phyloP scores from a whole-genome alignment of 92 coral and sea anemone species.

The Zoanthus solanderi region DNA sequence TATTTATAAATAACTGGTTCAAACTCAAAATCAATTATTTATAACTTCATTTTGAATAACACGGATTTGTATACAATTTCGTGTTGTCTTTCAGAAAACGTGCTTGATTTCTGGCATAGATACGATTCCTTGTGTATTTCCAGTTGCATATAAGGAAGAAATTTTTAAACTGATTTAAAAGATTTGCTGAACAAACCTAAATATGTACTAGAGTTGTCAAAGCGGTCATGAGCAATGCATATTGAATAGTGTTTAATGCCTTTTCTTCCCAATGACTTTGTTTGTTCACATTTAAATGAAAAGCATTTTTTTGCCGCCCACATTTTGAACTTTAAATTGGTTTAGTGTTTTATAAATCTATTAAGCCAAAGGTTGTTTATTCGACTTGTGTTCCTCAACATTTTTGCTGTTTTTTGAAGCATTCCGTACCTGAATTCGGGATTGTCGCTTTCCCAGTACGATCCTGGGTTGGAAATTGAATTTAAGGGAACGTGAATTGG shows the following conservation, averaged over 20 bases:
- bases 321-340: not conserved
- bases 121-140: not conserved
- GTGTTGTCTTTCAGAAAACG: not conserved
- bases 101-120: not conserved
- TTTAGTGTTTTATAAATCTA: not conserved
- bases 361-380: not conserved
- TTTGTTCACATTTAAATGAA: conserved; percentile 25
- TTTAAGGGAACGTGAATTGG: conserved; percentile 35
- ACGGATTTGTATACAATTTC: not conserved
- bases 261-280: conserved; percentile 24
- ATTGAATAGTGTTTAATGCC: conserved; percentile 23
- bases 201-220: conserved; percentile 7
- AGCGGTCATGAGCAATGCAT: conserved; percentile 42
- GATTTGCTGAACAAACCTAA: conserved; percentile 2
- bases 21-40: conserved; percentile 43
- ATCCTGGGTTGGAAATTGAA: conserved; percentile 67
- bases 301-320: conserved; percentile 31
- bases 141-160: not conserved
- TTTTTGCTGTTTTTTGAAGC: conserved; percentile 4
- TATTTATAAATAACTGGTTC: conserved; percentile 50
- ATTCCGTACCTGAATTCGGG: conserved; percentile 1
- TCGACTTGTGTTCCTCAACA: not conserved
- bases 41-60: conserved; percentile 33
- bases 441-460: conserved; percentile 47
- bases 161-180: not conserved